These are phyloP conservation scores for Rhincodon typus DNA, from an alignment of 2,797 vertebrate genomes.

Conservation along the genomic window DNA sequence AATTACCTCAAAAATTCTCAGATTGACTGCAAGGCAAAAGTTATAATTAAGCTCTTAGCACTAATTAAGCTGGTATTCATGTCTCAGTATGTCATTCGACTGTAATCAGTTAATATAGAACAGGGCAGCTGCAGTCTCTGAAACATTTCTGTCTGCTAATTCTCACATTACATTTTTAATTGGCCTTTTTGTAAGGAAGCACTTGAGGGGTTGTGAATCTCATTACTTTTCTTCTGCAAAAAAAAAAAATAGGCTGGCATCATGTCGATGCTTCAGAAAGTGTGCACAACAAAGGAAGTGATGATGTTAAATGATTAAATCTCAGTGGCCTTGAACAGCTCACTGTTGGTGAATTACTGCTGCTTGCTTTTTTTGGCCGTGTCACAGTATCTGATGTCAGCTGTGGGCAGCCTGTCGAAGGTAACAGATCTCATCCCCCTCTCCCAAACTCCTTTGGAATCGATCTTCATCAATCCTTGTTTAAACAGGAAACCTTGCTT, in stretches of 20 bases:
- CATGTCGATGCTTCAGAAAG: neutral
- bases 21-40: neutral
- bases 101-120: slow-evolving; percentile 26
- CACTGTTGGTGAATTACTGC: neutral
- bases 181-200: slow-evolving; percentile 17
- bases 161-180: slow-evolving; percentile 21
- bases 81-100: neutral
- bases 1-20: neutral
- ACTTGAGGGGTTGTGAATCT: slow-evolving; percentile 6
- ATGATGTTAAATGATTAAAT: slow-evolving; percentile 10
- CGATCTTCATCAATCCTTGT: neutral
- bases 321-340: neutral
- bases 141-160: slow-evolving; percentile 13
- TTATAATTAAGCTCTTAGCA: slow-evolving; percentile 27
- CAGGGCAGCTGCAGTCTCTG: slow-evolving; percentile 3
- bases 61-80: slow-evolving; percentile 30
- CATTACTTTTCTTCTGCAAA: neutral
- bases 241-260: neutral
- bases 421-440: neutral
- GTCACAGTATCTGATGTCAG: neutral
- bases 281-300: neutral
- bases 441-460: neutral
- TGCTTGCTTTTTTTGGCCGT: neutral
- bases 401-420: neutral
- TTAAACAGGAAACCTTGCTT: neutral